Conservation (phyloP, 2,797 vertebrate species). For the Phalanger gymnotis region DNA sequence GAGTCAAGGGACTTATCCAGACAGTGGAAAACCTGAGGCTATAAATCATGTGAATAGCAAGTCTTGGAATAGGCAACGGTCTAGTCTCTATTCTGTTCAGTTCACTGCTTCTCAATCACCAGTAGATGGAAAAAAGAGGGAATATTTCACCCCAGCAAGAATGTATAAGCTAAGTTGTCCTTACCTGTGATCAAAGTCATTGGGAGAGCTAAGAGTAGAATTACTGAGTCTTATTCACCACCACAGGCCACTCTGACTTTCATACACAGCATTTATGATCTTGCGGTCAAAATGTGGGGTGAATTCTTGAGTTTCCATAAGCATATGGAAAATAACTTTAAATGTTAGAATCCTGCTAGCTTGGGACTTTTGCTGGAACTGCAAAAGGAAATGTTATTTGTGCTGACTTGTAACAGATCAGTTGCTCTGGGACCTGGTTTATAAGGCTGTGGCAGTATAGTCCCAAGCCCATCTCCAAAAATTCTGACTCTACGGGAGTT, state of each 20-base stretch:
- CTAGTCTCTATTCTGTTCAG: not conserved
- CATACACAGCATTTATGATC: not conserved
- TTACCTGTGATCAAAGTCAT: not conserved
- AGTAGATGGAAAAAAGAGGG: not conserved
- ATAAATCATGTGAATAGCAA: not conserved
- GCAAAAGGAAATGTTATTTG: not conserved
- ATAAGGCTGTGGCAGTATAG: not conserved
- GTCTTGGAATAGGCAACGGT: not conserved
- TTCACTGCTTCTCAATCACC: not conserved
- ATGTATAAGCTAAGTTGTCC: slow-evolving; percentile 2
- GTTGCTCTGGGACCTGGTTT: not conserved
- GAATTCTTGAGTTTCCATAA: not conserved
- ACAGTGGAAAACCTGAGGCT: not conserved
- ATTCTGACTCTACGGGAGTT: not conserved
- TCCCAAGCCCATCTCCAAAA: not conserved
- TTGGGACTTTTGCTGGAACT: not conserved
- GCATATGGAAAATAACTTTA: slow-evolving; percentile 1
- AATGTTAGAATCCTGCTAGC: slow-evolving; percentile 31
- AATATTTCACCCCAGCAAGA: slow-evolving; percentile 16
- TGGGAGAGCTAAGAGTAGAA: slow-evolving; percentile 12
- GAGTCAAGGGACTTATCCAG: not conserved
- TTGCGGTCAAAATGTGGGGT: slow-evolving; percentile 21
- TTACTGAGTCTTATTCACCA: not conserved
- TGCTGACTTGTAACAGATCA: not conserved
- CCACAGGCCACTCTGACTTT: not conserved